These are phyloP conservation scores for Megatriorchis doriae DNA, from an alignment of 2,113 vertebrate species.

Conservation along the genomic window DNA sequence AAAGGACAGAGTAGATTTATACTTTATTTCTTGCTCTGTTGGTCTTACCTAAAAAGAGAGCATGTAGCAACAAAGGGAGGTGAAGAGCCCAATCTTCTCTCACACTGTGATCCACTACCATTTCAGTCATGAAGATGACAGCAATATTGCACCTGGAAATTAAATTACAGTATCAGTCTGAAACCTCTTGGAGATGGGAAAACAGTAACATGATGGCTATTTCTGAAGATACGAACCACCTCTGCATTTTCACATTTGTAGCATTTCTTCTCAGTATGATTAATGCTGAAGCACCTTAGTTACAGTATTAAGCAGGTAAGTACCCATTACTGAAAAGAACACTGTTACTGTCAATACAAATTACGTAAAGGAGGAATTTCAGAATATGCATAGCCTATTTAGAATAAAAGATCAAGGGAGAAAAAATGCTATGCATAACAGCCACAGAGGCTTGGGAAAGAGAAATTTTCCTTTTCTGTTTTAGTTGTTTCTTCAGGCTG, in stretches of 20 bases:
- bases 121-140: slow-evolving; percentile 98
- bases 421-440: background rate
- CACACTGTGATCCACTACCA: slow-evolving; percentile 98
- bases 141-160: slow-evolving; percentile 92
- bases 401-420: background rate
- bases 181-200: background rate
- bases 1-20: background rate
- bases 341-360: background rate
- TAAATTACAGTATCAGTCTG: background rate
- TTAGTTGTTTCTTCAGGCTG: background rate
- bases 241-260: background rate
- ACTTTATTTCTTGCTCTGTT: background rate
- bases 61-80: slow-evolving; percentile 90
- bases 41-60: slow-evolving; percentile 90
- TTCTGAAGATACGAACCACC: background rate
- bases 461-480: background rate
- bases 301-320: background rate
- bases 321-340: background rate
- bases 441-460: background rate
- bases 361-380: background rate
- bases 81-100: slow-evolving; percentile 98
- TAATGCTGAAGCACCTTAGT: background rate
- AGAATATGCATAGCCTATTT: background rate
- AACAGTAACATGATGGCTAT: background rate
- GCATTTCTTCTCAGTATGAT: background rate